Conservation (phyloP, 2,888 invertebrate species). For the Andrena hattorfiana region DNA sequence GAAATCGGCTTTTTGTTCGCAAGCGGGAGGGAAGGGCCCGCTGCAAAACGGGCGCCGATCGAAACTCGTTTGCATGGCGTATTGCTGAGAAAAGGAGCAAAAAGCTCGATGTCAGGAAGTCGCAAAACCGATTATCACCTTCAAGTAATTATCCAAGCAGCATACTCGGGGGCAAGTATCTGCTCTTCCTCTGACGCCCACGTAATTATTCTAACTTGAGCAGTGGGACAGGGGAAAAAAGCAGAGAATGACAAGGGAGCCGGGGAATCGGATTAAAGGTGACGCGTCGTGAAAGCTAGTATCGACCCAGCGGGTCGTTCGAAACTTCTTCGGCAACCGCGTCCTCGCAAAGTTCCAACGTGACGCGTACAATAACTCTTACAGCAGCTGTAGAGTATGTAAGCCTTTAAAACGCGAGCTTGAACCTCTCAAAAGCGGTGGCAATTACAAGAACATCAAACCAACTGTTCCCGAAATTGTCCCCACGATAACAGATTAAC, state of each 20-base stretch:
- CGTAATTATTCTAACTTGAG: constrained; percentile 51
- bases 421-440: too few relatives aligned
- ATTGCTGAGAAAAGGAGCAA: constrained; percentile 36
- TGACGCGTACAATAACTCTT: neutral
- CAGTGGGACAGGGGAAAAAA: constrained; percentile 19
- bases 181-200: constrained; percentile 13
- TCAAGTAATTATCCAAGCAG: constrained; percentile 52
- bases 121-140: constrained; percentile 61
- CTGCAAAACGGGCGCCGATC: constrained; percentile 43
- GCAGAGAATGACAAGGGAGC: constrained; percentile 29
- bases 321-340: neutral
- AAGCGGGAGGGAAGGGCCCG: neutral
- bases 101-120: constrained; percentile 41
- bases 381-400: neutral
- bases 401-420: neutral
- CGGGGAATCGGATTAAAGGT: constrained; percentile 44
- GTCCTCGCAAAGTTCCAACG: too few relatives aligned
- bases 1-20: neutral
- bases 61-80: constrained; percentile 26
- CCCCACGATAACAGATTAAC: too few relatives aligned
- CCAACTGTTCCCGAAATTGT: too few relatives aligned
- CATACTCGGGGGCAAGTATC: constrained; percentile 25
- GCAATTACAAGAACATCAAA: too few relatives aligned
- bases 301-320: neutral
- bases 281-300: constrained; percentile 17